Conservation (phyloP, 2,797 vertebrate genomes). For the Rhynchotus rufescens region DNA sequence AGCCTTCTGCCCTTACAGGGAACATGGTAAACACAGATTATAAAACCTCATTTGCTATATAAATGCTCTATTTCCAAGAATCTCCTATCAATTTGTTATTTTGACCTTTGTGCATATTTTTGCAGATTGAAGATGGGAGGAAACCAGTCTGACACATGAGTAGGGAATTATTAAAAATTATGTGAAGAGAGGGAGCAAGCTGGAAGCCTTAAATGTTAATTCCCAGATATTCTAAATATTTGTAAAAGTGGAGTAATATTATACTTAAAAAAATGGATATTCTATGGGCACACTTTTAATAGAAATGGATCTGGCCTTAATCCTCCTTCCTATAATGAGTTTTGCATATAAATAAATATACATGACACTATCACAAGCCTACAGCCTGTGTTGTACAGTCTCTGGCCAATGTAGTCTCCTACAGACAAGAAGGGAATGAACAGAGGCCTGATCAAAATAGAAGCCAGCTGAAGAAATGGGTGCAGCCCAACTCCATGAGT, state of each 20-base stretch:
- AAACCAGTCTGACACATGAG: not conserved
- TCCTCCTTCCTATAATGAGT: not conserved
- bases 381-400: not conserved
- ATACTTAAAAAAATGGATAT: not conserved
- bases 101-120: constrained; percentile 24
- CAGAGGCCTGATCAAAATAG: not conserved
- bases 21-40: not conserved
- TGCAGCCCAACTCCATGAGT: not conserved
- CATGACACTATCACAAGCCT: not conserved
- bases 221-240: not conserved
- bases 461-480: rapidly evolving
- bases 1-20: not conserved
- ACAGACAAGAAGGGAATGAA: not conserved
- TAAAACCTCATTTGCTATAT: constrained; percentile 10
- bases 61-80: not conserved
- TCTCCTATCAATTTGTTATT: constrained; percentile 12
- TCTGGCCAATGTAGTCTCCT: not conserved
- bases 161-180: not conserved
- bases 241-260: not conserved
- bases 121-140: not conserved
- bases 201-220: not conserved
- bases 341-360: not conserved
- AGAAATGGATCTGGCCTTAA: not conserved
- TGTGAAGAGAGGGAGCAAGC: not conserved
- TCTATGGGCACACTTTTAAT: not conserved